These are phyloP conservation scores for Polydesmus complanatus DNA, from an alignment of 2,888 invertebrate genomes.

Conservation along the genomic window DNA sequence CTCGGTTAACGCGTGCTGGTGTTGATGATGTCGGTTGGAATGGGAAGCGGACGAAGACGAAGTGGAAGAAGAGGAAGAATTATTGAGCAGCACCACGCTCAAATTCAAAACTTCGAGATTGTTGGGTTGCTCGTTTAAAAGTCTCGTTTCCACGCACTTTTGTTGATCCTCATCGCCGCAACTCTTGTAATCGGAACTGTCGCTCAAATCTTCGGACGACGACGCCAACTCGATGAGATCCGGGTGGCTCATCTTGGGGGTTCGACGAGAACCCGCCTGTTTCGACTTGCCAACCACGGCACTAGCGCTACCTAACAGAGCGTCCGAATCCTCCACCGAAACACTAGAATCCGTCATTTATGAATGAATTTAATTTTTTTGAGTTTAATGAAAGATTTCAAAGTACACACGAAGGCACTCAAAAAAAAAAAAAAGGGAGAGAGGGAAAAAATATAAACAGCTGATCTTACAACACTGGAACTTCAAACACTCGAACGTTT, in stretches of 20 bases:
- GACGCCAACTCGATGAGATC: slow-evolving; percentile 12
- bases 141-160: background rate
- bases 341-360: background rate
- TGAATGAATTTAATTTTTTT: too few relatives aligned
- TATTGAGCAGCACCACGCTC: background rate
- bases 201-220: slow-evolving; percentile 8
- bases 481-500: too few relatives aligned
- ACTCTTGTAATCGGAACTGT: slow-evolving; percentile 6
- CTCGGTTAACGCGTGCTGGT: too few relatives aligned
- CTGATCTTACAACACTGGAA: too few relatives aligned
- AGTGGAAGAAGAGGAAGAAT: background rate
- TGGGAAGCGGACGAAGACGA: background rate
- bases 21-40: background rate
- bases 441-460: too few relatives aligned
- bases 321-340: background rate
- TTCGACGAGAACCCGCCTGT: background rate
- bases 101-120: background rate
- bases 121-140: background rate
- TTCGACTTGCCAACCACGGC: background rate
- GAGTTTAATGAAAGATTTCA: too few relatives aligned
- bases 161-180: background rate
- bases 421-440: too few relatives aligned
- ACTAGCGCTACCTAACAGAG: background rate
- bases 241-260: background rate
- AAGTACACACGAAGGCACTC: too few relatives aligned